Percentiles rank a stretch among this genome's conserved stretches.
Conservation (phyloP, 2,888 invertebrate species). For the Cataglyphis albicans region DNA sequence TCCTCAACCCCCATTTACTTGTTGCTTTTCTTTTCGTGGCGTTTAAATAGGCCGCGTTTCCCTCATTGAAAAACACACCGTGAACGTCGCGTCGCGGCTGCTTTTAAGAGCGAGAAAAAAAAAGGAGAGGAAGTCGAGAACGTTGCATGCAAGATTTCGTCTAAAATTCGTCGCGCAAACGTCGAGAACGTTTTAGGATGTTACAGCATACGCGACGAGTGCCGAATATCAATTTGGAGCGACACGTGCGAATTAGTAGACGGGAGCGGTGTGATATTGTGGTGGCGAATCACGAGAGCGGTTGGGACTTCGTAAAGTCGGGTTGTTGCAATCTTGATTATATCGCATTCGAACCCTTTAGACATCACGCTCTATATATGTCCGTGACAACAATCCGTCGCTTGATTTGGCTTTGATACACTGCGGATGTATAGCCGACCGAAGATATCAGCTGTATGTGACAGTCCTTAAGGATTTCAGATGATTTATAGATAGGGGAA, state of each 20-base stretch:
- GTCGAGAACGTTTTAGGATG: slow-evolving; percentile 28
- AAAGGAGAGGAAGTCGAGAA: not conserved
- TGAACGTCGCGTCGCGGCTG: slow-evolving; percentile 8
- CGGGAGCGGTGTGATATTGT: not conserved
- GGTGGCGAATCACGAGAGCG: not conserved
- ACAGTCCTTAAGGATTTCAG: not conserved
- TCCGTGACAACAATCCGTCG: not conserved
- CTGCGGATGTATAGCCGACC: not conserved
- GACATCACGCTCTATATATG: not conserved
- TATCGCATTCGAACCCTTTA: slow-evolving; percentile 13
- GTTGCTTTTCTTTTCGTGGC: slow-evolving; percentile 55
- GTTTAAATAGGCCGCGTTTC: slow-evolving; percentile 33
- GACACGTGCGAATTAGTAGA: slow-evolving; percentile 27
- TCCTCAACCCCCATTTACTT: slow-evolving; percentile 25
- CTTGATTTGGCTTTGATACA: not conserved
- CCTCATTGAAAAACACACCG: slow-evolving; percentile 48
- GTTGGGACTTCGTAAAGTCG: not conserved
- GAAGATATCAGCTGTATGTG: not conserved
- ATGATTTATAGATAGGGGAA: not conserved
- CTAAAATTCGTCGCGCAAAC: slow-evolving; percentile 39
- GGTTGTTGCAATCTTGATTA: slow-evolving; percentile 10
- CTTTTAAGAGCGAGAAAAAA: slow-evolving; percentile 17
- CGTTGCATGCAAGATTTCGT: slow-evolving; percentile 13
- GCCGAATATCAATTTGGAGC: slow-evolving; percentile 32
- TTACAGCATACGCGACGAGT: slow-evolving; percentile 19